Conservation (phyloP, 2,888 invertebrate species). For the Meganola albula region DNA sequence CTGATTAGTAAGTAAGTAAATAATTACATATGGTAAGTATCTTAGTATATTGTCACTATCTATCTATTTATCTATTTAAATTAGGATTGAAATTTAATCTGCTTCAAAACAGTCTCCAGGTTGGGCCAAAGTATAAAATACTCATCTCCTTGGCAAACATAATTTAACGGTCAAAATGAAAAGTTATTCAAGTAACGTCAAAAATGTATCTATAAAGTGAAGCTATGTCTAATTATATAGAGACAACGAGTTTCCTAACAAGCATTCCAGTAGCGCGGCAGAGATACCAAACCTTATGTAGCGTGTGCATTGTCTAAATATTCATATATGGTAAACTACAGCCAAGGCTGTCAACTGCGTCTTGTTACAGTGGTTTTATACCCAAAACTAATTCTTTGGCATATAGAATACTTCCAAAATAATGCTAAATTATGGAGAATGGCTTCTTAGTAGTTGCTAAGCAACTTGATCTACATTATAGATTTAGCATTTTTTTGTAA, state of each 20-base stretch:
- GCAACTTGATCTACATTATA: too few relatives aligned
- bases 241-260: conserved; percentile 25
- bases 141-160: conserved; percentile 21
- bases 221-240: conserved; percentile 25
- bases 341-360: conserved; percentile 44
- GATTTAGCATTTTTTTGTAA: too few relatives aligned
- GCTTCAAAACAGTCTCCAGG: too few relatives aligned
- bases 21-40: too few relatives aligned
- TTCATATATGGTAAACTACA: conserved; percentile 47
- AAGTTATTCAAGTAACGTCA: conserved; percentile 4
- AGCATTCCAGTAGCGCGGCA: conserved; percentile 25
- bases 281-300: conserved; percentile 35
- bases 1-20: too few relatives aligned
- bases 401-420: too few relatives aligned
- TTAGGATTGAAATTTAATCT: too few relatives aligned
- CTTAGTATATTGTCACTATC: too few relatives aligned
- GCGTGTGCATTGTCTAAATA: conserved; percentile 39
- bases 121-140: conserved; percentile 11
- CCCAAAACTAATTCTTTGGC: conserved; percentile 23
- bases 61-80: too few relatives aligned
- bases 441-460: too few relatives aligned
- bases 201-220: conserved; percentile 12
- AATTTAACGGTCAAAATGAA: too few relatives aligned
- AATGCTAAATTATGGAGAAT: too few relatives aligned
- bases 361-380: conserved; percentile 39